Percentiles rank a stretch among this genome's conserved stretches.
phyloP scores from a whole-genome alignment of 37 sponge, comb jelly and placozoan species.

The Aplysina aerophoba region DNA sequence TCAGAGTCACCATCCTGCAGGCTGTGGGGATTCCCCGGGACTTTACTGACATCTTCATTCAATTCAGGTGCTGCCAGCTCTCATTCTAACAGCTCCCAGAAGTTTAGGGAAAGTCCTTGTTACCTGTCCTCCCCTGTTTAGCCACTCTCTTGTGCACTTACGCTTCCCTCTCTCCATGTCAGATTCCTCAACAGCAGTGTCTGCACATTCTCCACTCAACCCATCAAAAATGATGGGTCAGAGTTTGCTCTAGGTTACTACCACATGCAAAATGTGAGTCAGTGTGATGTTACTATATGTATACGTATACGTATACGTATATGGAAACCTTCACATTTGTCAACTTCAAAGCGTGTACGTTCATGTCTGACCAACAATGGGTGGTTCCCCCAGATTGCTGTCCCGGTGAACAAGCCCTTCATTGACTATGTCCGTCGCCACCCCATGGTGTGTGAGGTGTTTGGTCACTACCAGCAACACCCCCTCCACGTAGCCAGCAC shows the following conservation, averaged over 20 bases:
- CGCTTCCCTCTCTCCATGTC: slow-evolving; percentile 15
- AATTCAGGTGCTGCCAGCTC: slow-evolving; percentile 62
- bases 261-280: slow-evolving; percentile 77
- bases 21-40: slow-evolving; percentile 75
- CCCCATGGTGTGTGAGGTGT: slow-evolving; percentile 85
- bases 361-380: background rate
- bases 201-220: slow-evolving; percentile 67
- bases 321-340: too few relatives aligned
- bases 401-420: slow-evolving; percentile 59
- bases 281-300: too few relatives aligned
- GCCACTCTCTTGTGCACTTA: background rate
- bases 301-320: too few relatives aligned
- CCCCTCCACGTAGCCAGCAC: slow-evolving; percentile 81
- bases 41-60: slow-evolving; percentile 73
- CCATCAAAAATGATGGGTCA: slow-evolving; percentile 69
- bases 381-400: slow-evolving; percentile 45
- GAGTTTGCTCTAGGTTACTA: slow-evolving; percentile 78
- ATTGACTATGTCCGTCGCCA: slow-evolving; percentile 69
- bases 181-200: slow-evolving; percentile 48
- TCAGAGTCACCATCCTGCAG: slow-evolving; percentile 75
- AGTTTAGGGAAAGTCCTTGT: background rate
- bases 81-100: background rate
- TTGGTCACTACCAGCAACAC: slow-evolving; percentile 89
- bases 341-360: background rate
- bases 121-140: background rate